These are phyloP conservation scores for Eupithecia insigniata DNA, from an alignment of 2,888 invertebrate species.

Conservation along the genomic window DNA sequence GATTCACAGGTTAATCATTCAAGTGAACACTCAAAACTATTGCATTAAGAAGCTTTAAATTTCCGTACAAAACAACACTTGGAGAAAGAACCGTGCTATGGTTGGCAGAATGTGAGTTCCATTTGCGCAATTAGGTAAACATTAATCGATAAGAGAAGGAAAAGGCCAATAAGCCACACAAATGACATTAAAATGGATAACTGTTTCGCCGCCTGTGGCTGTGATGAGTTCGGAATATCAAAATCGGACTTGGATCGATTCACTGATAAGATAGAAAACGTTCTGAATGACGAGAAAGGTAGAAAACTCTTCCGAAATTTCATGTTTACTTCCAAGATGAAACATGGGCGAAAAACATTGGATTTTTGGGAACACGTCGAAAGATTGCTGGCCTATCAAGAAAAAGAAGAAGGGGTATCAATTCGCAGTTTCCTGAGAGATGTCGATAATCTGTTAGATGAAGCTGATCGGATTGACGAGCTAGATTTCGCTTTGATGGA, in stretches of 20 bases:
- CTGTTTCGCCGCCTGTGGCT: conserved; percentile 79
- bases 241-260: conserved; percentile 79
- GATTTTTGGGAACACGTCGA: conserved; percentile 77
- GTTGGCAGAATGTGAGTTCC: conserved; percentile 29
- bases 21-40: conserved; percentile 2
- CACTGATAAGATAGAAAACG: conserved; percentile 81
- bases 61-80: not conserved
- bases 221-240: conserved; percentile 73
- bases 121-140: conserved; percentile 31
- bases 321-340: conserved; percentile 74
- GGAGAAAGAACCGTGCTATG: not conserved
- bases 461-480: conserved; percentile 74
- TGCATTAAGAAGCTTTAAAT: not conserved
- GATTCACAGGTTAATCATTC: conserved; percentile 61
- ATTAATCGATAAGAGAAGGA: conserved; percentile 68
- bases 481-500: conserved; percentile 77
- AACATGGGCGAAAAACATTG: conserved; percentile 67
- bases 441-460: conserved; percentile 66
- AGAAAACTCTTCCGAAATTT: conserved; percentile 76
- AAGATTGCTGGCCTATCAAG: conserved; percentile 63
- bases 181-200: conserved; percentile 75
- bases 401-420: conserved; percentile 64
- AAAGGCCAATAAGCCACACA: conserved; percentile 53
- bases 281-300: conserved; percentile 77
- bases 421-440: conserved; percentile 64